These are phyloP conservation scores for Burhinus oedicnemus DNA, from an alignment of 2,113 vertebrate genomes.

Conservation along the genomic window DNA sequence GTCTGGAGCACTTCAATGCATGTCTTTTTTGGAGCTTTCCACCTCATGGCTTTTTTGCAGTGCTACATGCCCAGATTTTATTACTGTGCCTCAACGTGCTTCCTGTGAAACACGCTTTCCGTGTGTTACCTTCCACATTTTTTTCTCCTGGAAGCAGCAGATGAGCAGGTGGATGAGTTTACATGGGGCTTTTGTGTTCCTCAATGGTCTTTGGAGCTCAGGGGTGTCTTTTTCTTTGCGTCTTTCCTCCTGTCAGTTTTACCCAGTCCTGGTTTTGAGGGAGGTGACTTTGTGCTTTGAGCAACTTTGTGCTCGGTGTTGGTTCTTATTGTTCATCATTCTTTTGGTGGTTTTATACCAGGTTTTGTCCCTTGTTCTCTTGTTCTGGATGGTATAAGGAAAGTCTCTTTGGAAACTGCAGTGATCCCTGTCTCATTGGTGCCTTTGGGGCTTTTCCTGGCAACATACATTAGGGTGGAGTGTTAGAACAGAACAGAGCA, in stretches of 20 bases:
- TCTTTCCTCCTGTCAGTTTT: neutral
- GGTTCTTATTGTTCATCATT: neutral
- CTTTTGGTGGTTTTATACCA: neutral
- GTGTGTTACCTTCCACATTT: neutral
- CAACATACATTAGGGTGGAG: neutral
- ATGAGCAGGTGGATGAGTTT: neutral
- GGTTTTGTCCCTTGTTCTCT: neutral
- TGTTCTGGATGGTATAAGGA: neutral
- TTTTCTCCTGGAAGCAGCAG: neutral
- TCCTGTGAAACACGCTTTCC: neutral
- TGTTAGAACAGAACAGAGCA: neutral
- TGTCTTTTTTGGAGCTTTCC: neutral
- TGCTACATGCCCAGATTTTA: accelerated
- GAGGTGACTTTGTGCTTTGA: neutral
- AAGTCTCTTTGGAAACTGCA: neutral
- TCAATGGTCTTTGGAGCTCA: neutral
- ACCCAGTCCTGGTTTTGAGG: neutral
- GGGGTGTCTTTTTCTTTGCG: neutral
- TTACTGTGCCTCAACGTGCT: neutral
- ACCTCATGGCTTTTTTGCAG: neutral
- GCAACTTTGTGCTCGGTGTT: neutral
- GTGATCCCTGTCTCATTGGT: neutral
- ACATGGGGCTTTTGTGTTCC: neutral
- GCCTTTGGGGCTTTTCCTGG: neutral
- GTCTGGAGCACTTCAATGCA: neutral